Base-by-base conservation (phyloP, 2,888 invertebrate genomes). In the Exephanes ischioxanthus region DNA sequence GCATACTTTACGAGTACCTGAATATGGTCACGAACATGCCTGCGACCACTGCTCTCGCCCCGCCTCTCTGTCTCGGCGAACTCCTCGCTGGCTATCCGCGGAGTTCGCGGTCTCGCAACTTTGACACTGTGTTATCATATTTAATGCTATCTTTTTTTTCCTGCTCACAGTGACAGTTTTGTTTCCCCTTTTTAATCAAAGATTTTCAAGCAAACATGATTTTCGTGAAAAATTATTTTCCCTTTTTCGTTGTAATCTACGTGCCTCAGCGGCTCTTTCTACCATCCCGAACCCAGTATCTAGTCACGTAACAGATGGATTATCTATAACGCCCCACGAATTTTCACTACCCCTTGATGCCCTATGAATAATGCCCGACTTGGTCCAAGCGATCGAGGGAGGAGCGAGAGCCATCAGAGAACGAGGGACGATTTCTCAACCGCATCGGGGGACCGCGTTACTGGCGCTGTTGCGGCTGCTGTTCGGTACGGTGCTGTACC, bases 1-100 rank as follows among this genome's bases (percentile, higher is more conserved):
- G 80, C 82, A 87, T 89, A 88, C 82, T 91, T 91, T 89, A 90
- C 87, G 90, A 89, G 88, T 86, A 80, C 75, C 85, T 85, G 86
- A 84, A 88, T 89, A 90, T 89, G 89, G 89, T 90, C 90, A 87
- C 87, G 89, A 88, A 88, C 87, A 89, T 71, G 83, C 85, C 26
- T 26, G 80, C 82, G 87, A 72, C 53, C 67, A 45, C 55, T 53
- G 68, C 22, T 53, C 53, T 63, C 26, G 68, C 41, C 63, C 53
- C 63, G 63, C 53, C 58, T 68, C 68, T 26, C 30, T 68, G 48
- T 66, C 55, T 45, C 45, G 3, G 16, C 11, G 11, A 45, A 45
- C 53, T 67, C 16, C 61, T 22, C 53, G 30, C n/a, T 26, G 61
- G 19, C 45, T 16, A 16, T 16, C 26, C 48, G 66, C 73, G 30